Evolutionary conservation across 2,888 invertebrate species (phyloP).

Genomic region (Drosophila anomalata): DNA sequence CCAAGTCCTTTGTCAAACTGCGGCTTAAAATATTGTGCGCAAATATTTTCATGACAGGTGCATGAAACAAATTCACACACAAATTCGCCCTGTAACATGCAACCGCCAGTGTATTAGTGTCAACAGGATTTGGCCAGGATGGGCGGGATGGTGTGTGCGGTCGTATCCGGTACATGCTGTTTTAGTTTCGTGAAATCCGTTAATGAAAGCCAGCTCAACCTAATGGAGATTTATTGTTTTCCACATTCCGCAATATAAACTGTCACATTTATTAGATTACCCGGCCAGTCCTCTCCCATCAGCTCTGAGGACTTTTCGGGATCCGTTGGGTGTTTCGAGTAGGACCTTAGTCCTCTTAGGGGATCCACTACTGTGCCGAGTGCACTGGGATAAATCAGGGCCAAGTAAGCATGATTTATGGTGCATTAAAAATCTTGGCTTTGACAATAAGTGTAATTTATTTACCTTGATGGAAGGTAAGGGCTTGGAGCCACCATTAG

Average conservation of each 20-base stretch:
- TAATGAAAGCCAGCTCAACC: slow-evolving; percentile 71
- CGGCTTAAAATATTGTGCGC: slow-evolving; percentile 73
- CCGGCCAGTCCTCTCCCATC: slow-evolving; percentile 19
- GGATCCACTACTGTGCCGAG: slow-evolving; percentile 17
- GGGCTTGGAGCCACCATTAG: too few species aligned
- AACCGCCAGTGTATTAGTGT: slow-evolving; percentile 54
- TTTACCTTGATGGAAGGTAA: too few species aligned
- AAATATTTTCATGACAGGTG: slow-evolving; percentile 75
- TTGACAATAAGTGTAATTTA: too few species aligned
- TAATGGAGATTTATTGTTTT: slow-evolving; percentile 74
- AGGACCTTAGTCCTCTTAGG: background rate
- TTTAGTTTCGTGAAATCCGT: slow-evolving; percentile 58
- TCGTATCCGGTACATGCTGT: slow-evolving; percentile 31
- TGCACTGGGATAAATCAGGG: slow-evolving; percentile 19
- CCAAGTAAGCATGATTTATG: slow-evolving; percentile 16
- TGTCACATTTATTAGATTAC: slow-evolving; percentile 45
- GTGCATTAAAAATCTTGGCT: background rate
- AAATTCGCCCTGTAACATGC: background rate
- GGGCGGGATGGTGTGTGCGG: background rate
- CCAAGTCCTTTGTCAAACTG: slow-evolving; percentile 69
- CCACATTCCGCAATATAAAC: slow-evolving; percentile 42
- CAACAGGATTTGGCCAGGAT: slow-evolving; percentile 31
- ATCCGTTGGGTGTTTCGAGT: background rate
- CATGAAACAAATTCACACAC: slow-evolving; percentile 36
- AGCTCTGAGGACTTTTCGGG: background rate